Percentiles rank a stretch among this genome's conserved stretches.
phyloP scores from a whole-genome alignment of 2,797 vertebrate genomes.

The Ctenochaetus hawaiiensis region DNA sequence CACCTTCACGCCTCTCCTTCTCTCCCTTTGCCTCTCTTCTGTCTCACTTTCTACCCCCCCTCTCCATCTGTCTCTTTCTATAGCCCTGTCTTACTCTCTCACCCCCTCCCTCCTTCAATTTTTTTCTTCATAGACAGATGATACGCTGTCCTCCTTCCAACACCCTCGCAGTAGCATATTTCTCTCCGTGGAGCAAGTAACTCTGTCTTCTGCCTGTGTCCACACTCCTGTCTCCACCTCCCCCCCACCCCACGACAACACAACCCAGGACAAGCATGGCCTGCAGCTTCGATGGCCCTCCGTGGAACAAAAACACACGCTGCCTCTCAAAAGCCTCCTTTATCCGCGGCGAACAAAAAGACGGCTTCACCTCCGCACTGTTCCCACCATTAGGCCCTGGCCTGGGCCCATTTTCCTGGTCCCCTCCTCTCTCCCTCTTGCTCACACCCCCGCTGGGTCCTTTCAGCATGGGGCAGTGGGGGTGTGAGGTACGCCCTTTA shows the following conservation, averaged over 20 bases:
- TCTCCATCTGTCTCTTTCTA: constrained; percentile 74
- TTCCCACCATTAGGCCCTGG: constrained; percentile 82
- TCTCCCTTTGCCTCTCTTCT: constrained; percentile 45
- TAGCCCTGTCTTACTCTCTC: constrained; percentile 60
- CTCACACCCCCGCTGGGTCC: constrained; percentile 54
- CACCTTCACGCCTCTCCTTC: constrained; percentile 77
- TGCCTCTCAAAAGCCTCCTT: constrained; percentile 82
- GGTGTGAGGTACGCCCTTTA: constrained; percentile 76
- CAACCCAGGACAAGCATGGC: constrained; percentile 76
- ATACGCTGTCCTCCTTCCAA: constrained; percentile 76
- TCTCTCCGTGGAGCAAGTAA: constrained; percentile 82
- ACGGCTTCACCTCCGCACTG: constrained; percentile 78
- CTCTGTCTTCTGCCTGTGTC: constrained; percentile 78
- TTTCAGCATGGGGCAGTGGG: constrained; percentile 66
- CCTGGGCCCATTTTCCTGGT: constrained; percentile 56
- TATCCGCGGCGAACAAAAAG: constrained; percentile 81
- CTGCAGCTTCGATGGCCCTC: constrained; percentile 79
- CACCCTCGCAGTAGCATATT: constrained; percentile 77
- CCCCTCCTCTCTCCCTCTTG: constrained; percentile 48
- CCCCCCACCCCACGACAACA: constrained; percentile 46
- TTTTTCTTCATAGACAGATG: constrained; percentile 72
- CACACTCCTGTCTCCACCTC: constrained; percentile 59
- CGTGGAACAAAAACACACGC: constrained; percentile 78
- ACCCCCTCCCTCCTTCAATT: constrained; percentile 24
- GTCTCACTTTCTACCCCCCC: constrained; percentile 66